Evolutionary conservation across 2,113 vertebrate genomes (phyloP).

Genomic region (Lophius piscatorius): DNA sequence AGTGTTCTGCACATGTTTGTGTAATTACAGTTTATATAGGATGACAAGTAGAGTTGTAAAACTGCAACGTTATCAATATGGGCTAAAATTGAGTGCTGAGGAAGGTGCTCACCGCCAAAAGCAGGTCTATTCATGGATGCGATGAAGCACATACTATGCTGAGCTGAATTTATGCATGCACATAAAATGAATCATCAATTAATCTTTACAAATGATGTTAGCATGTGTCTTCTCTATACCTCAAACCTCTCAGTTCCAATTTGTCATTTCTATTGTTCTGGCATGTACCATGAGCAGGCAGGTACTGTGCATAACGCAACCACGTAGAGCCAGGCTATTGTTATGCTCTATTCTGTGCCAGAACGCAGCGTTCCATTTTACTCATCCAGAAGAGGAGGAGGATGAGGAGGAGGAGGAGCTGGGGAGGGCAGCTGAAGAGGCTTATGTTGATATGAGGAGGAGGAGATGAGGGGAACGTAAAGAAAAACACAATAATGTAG

Average conservation of each 20-base stretch:
- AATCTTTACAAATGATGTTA: not conserved
- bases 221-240: not conserved
- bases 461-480: constrained; percentile 34
- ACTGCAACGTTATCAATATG: not conserved
- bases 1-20: not conserved
- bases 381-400: constrained; percentile 20
- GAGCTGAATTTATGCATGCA: no score
- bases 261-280: not conserved
- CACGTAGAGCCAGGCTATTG: constrained; percentile 3
- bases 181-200: constrained; percentile 29
- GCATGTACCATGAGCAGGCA: not conserved
- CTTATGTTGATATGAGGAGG: no score
- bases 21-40: constrained; percentile 3
- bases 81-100: constrained; percentile 15
- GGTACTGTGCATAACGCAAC: not conserved
- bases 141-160: no score
- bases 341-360: constrained; percentile 3
- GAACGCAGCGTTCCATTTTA: not conserved
- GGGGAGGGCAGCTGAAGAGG: constrained; percentile 11
- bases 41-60: constrained; percentile 12
- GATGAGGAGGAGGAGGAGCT: constrained; percentile 14
- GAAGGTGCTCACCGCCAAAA: not conserved
- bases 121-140: not conserved
- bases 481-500: constrained; percentile 19
- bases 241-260: not conserved